Base-by-base conservation (phyloP, 2,797 vertebrate genomes). In the Paramormyrops hopkinsi region DNA sequence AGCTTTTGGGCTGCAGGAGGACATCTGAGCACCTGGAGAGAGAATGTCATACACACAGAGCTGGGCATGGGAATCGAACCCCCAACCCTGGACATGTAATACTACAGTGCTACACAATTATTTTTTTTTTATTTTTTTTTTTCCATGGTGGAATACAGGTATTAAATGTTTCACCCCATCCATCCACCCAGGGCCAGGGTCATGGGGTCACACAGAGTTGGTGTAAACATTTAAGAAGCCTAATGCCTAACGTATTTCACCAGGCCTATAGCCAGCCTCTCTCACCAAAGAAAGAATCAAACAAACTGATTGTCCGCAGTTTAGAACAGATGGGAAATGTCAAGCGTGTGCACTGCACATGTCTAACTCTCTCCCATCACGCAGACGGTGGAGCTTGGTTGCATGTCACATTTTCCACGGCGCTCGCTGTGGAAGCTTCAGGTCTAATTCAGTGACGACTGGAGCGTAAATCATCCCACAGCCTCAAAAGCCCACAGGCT, bases 311-410 rank as follows among this genome's bases (percentile, higher is more conserved):
- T 51, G 33, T 56, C 29, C 53, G 9, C 48, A 41, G 48, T 41
- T 17, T 56, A 37, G 37, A 87, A 87, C 85, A 87, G 85, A 87
- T 87, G 85, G 51, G 25, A 41, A 54, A 41, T 56, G 85, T 87
- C 85, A 59, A 53, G n/a, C 37, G 14, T 11, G 33, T 79, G 14
- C 33, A 44, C 73, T 8, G 33, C 73, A 79, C 37, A 44, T 19
- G 33, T 79, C 33, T 44, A 44, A 79, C 73, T 79, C 41, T 79
- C 29, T 29, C 73, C 17, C 19, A 6, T 79, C 73, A 79, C 29
- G 25, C 73, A 79, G 73, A 41, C 73, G 37, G 37, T 1, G 19
- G 2, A 44, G 37, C 37, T 79, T 9, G 73, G 2, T 29, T 48
- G 46, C 29, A 14, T 53, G 83, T 86, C 83, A 53, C 22, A 48